Evolutionary conservation across 2,888 invertebrate species (phyloP).

Genomic region (Agrotis clavis): DNA sequence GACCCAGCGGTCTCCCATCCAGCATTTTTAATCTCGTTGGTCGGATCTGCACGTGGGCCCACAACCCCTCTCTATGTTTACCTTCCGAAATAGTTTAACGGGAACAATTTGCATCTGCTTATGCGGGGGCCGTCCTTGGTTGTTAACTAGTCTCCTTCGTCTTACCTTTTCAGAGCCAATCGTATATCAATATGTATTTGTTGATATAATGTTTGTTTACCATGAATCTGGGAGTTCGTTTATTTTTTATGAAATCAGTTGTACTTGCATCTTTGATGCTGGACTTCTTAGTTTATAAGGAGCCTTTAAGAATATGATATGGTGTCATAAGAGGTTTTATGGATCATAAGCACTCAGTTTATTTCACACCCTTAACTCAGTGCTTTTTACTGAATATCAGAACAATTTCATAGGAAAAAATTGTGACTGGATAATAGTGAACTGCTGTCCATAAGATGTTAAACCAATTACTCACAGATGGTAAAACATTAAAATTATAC

Average conservation of each 20-base stretch:
- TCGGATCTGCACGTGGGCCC: conserved; percentile 88
- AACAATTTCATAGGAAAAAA: too few species aligned
- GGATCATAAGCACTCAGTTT: conserved; percentile 33
- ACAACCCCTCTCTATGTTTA: conserved; percentile 87
- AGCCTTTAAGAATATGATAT: conserved; percentile 22
- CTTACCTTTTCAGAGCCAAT: conserved; percentile 70
- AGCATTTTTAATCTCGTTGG: conserved; percentile 91
- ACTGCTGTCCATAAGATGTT: too few species aligned
- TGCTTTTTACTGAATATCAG: conserved; percentile 3
- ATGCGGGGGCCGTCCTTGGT: conserved; percentile 88
- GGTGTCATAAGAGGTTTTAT: conserved; percentile 30
- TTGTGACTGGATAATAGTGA: background rate
- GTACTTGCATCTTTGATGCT: conserved; percentile 5
- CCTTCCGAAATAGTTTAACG: conserved; percentile 91
- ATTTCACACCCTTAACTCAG: conserved; percentile 21
- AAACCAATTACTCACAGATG: too few species aligned
- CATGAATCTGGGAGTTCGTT: conserved; percentile 22
- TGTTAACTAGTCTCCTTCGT: conserved; percentile 86
- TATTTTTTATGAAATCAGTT: conserved; percentile 6
- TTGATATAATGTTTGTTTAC: conserved; percentile 54
- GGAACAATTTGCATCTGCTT: conserved; percentile 91
- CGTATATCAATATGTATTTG: conserved; percentile 60
- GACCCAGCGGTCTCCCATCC: conserved; percentile 86
- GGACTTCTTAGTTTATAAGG: conserved; percentile 4
- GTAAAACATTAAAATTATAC: conserved; percentile 26